phyloP scores from a whole-genome alignment of 2,888 invertebrate genomes.

The Hydriomena furcata region DNA sequence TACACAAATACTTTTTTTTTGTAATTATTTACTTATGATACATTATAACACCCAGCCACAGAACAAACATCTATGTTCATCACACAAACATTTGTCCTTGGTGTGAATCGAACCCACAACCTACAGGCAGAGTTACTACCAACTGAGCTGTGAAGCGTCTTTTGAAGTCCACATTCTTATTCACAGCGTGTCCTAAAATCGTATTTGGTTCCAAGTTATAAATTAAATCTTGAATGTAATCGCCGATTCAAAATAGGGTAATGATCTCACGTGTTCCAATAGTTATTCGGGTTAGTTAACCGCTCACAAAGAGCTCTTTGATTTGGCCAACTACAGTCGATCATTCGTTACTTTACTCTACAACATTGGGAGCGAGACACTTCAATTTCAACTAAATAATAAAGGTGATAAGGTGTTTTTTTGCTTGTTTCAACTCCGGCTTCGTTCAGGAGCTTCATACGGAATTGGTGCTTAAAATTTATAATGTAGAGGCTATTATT shows the following conservation, averaged over 20 bases:
- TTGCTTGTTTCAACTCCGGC: neutral
- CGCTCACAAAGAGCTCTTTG: constrained; percentile 41
- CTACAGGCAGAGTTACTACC: too few relatives aligned
- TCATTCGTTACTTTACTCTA: constrained; percentile 19
- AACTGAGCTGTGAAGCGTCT: too few relatives aligned
- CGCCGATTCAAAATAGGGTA: constrained; percentile 30
- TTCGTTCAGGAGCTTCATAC: neutral
- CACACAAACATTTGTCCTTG: too few relatives aligned
- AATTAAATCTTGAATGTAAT: constrained; percentile 29
- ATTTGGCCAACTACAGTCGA: constrained; percentile 27
- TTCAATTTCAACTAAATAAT: constrained; percentile 4
- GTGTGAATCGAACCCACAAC: too few relatives aligned
- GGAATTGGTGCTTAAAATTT: constrained; percentile 3
- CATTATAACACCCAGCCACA: too few relatives aligned
- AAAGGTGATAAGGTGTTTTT: neutral
- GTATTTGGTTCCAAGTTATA: constrained; percentile 24
- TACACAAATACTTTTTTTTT: too few relatives aligned
- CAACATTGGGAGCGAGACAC: neutral
- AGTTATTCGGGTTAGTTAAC: constrained; percentile 30
- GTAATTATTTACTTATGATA: too few relatives aligned
- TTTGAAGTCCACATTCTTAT: neutral
- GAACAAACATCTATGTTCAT: too few relatives aligned
- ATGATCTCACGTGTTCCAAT: constrained; percentile 33
- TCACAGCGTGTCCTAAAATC: constrained; percentile 15
- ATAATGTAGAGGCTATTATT: neutral